Base-by-base conservation (phyloP, 1,140 invertebrate genomes). In the Helicoverpa zea region DNA sequence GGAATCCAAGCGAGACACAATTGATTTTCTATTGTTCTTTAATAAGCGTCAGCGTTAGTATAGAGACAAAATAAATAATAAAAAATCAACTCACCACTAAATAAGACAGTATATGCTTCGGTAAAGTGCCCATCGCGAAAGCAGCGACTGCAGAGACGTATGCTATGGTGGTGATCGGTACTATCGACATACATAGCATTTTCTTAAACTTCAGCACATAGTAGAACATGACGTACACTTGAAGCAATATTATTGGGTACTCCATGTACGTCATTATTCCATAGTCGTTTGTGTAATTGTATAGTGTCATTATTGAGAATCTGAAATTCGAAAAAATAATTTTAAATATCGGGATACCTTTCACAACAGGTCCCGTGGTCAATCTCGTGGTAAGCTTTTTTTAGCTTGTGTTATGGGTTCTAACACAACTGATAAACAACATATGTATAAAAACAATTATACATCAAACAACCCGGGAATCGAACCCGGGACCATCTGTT, bases 251-350 rank as follows among this genome's bases (percentile, higher is more conserved):
- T 72, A 97, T 96, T 2, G 97, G 97, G 90, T 97, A 97, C 85
- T 97, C 97, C 93, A 97, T 86, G 84, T 97, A 97, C 0, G 97
- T 96, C 59, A 97, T 87, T 2, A 97, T 30, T n/a, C 96, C 94
- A 89, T 97, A 97, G 18, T 94, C 92, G 93, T 97, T 97, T 16
- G 95, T 95, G 85, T 95, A 97, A 88, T 97, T 97, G 86, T 97
- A 97, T 79, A 96, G 95, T 35, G 96, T 96, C 94, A 96, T 97
- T 80, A 97, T 96, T 30, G 97, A 96, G 84, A 97, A 97, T 82
- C 97, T 97, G 92, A 82, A 97, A 96, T 23, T 30, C 80, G 9
- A 70, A 29, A n/a, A 16, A 10, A 10, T 5, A 1, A 9, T 43
- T 14, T 18, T 23, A 23, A 23, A 23, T 23, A 23, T 23, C 23